These are phyloP conservation scores for Phasianus colchicus DNA, from an alignment of 2,113 vertebrate species.

Conservation along the genomic window DNA sequence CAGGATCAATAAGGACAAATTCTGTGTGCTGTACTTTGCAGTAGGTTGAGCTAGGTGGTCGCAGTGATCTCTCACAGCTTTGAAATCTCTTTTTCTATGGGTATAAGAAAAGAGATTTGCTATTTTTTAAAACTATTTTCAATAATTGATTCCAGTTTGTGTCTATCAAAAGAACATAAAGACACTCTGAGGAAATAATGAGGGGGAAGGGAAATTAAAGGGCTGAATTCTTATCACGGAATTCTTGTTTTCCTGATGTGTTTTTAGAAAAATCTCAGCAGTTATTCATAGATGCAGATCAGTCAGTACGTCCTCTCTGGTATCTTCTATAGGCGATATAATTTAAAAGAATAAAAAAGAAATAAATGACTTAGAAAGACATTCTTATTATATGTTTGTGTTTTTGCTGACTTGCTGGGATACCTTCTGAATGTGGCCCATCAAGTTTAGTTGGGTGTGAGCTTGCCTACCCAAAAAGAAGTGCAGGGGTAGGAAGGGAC, in stretches of 20 bases:
- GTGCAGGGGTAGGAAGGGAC: too few relatives aligned
- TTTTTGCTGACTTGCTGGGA: not conserved
- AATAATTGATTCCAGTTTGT: not conserved
- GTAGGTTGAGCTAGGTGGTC: not conserved
- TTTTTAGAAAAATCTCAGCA: conserved; percentile 10
- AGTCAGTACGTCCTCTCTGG: not conserved
- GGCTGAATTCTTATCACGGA: not conserved
- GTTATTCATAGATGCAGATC: not conserved
- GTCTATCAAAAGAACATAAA: not conserved
- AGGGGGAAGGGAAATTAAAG: not conserved
- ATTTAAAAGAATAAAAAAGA: not conserved
- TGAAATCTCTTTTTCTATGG: not conserved
- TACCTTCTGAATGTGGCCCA: not conserved
- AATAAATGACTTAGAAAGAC: not conserved
- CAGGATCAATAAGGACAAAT: not conserved
- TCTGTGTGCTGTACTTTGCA: not conserved
- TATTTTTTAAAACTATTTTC: not conserved
- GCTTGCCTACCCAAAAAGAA: not conserved
- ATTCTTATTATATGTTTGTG: not conserved
- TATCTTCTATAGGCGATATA: not conserved
- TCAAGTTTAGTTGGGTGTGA: not conserved
- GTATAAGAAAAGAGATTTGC: not conserved
- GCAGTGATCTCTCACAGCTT: not conserved
- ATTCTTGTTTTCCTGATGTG: not conserved
- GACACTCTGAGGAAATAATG: not conserved